Evolutionary conservation across 2,888 invertebrate genomes (phyloP).

Genomic region (Epiblema foenella): DNA sequence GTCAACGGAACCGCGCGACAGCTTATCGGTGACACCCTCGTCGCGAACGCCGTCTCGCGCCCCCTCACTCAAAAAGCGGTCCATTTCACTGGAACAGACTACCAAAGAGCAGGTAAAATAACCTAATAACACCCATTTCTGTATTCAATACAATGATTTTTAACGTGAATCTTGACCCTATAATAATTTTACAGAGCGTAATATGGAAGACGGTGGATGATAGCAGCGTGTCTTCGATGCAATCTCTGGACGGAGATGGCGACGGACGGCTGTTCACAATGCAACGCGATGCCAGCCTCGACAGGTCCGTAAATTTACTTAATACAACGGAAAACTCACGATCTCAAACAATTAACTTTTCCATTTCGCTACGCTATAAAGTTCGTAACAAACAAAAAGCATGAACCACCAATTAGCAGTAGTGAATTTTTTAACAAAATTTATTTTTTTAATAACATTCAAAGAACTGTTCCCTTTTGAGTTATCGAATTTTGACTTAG

Average conservation of each 20-base stretch:
- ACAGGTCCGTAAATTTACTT: conserved; percentile 82
- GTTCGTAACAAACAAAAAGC: too few species aligned
- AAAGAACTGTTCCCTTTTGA: too few species aligned
- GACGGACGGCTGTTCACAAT: conserved; percentile 86
- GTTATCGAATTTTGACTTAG: too few species aligned
- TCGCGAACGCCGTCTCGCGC: conserved; percentile 71
- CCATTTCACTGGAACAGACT: conserved; percentile 80
- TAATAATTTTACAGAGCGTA: conserved; percentile 71
- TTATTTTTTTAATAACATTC: too few species aligned
- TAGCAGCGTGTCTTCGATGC: conserved; percentile 93
- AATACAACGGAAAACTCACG: too few species aligned
- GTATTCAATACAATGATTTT: too few species aligned
- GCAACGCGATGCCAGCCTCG: conserved; percentile 90
- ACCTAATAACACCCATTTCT: neutral
- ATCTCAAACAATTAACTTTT: too few species aligned
- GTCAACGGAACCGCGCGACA: conserved; percentile 80
- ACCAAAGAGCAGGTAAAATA: conserved; percentile 77
- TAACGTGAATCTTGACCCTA: neutral
- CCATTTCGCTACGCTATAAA: too few species aligned
- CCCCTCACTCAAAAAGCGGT: conserved; percentile 81
- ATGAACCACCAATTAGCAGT: too few species aligned
- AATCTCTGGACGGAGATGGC: conserved; percentile 89
- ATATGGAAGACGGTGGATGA: conserved; percentile 95
- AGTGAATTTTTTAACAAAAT: too few species aligned
- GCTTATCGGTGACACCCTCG: conserved; percentile 70